Evolutionary conservation across 2,888 invertebrate genomes (phyloP).

Genomic region (Lysandra coridon): DNA sequence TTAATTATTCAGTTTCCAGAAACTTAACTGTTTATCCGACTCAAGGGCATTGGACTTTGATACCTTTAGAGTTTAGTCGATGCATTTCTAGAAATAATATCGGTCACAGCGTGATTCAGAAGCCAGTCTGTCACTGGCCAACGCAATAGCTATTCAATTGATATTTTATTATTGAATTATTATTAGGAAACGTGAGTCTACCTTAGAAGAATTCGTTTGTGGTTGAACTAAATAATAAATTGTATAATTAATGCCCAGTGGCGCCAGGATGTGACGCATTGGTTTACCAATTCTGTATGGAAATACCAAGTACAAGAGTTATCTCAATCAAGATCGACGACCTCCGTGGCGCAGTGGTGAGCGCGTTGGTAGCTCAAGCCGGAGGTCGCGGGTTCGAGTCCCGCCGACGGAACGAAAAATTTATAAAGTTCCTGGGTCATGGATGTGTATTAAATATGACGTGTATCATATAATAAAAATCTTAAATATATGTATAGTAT

Average conservation of each 20-base stretch:
- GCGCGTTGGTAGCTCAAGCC: too few species aligned
- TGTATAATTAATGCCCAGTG: neutral
- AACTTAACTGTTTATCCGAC: neutral
- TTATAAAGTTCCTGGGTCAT: too few species aligned
- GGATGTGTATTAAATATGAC: too few species aligned
- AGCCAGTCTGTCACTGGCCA: neutral
- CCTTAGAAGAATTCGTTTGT: neutral
- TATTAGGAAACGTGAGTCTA: neutral
- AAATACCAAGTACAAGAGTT: neutral
- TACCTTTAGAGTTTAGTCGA: neutral
- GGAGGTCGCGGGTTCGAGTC: too few species aligned
- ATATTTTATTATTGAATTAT: conserved; percentile 3
- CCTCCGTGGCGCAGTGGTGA: too few species aligned
- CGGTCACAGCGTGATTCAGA: neutral
- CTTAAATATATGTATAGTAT: too few species aligned
- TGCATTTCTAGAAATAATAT: neutral
- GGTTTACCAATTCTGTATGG: neutral
- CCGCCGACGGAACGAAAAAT: too few species aligned
- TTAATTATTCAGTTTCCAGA: neutral
- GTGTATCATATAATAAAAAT: too few species aligned
- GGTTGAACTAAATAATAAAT: neutral
- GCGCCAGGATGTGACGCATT: neutral
- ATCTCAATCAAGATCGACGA: neutral
- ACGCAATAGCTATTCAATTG: neutral
- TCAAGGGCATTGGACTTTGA: neutral